Conservation (phyloP, 2,797 vertebrate species). For the Rhadinocentrus ornatus region DNA sequence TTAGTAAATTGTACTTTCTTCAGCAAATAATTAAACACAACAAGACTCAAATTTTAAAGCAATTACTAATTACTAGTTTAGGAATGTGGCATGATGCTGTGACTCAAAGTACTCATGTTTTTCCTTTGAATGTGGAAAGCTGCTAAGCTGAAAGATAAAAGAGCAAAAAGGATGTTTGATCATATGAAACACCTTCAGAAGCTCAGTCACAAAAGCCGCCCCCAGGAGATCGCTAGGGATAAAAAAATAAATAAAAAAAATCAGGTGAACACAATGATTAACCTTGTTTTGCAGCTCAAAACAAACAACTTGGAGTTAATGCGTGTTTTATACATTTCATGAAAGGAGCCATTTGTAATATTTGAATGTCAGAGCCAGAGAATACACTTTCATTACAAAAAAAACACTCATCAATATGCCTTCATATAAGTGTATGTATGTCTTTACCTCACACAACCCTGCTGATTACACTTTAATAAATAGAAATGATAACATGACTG, state of each 20-base stretch:
- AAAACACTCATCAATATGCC: conserved; percentile 40
- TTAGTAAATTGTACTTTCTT: conserved; percentile 27
- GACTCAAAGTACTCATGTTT: neutral
- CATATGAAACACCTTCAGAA: conserved; percentile 21
- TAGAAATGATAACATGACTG: conserved; percentile 55
- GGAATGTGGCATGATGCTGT: conserved; percentile 8
- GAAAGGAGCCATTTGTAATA: conserved; percentile 2
- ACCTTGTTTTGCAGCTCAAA: conserved; percentile 3
- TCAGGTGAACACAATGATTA: neutral
- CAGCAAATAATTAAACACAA: conserved; percentile 30
- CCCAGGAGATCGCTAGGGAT: neutral
- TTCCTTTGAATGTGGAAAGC: conserved; percentile 2
- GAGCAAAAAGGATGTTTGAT: conserved; percentile 12
- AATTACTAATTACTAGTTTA: conserved; percentile 5
- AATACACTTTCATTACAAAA: conserved; percentile 33
- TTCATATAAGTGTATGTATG: conserved; percentile 46
- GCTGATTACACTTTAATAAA: conserved; percentile 64
- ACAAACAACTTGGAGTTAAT: neutral
- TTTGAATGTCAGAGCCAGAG: conserved; percentile 19
- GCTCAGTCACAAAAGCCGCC: conserved; percentile 8
- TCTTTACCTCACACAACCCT: conserved; percentile 47
- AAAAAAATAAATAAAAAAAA: neutral
- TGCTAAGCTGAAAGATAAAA: conserved; percentile 23
- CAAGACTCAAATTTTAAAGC: conserved; percentile 11
- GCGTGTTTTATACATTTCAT: conserved; percentile 5